phyloP scores from a whole-genome alignment of 1,140 invertebrate species.

The Caenorhabditis inopinata region DNA sequence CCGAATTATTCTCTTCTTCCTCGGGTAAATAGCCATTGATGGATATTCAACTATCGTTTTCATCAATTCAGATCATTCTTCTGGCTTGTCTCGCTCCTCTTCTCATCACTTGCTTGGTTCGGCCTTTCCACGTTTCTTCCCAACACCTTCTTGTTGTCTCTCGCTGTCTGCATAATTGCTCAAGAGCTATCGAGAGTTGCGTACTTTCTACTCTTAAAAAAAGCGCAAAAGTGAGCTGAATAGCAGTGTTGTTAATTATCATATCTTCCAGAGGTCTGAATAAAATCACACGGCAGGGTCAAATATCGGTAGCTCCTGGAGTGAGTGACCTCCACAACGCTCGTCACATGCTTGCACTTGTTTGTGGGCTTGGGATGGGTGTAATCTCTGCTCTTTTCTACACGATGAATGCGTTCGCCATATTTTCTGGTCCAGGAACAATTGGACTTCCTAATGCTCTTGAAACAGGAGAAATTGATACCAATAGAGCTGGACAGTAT shows the following conservation, averaged over 20 bases:
- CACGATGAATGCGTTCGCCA: constrained; percentile 44
- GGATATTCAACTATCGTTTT: background rate
- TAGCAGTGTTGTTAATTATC: no score
- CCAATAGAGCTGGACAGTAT: constrained; percentile 13
- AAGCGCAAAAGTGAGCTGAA: constrained; percentile 13
- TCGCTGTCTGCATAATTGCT: background rate
- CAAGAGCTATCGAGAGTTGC: constrained; percentile 26
- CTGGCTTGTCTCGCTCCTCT: constrained; percentile 46
- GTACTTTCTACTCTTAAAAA: constrained; percentile 36
- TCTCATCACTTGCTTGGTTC: constrained; percentile 40
- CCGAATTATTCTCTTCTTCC: constrained; percentile 48
- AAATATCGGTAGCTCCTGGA: background rate
- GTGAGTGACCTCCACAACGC: constrained; percentile 37
- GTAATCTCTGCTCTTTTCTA: constrained; percentile 41
- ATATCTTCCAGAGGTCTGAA: constrained; percentile 18
- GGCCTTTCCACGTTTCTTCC: background rate
- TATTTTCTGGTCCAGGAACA: constrained; percentile 22
- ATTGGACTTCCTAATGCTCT: constrained; percentile 32
- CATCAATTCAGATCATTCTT: constrained; percentile 47
- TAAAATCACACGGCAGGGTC: background rate
- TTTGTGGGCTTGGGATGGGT: constrained; percentile 40
- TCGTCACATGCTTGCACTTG: constrained; percentile 40
- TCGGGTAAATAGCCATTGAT: constrained; percentile 34
- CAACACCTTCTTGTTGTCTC: background rate
- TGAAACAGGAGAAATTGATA: background rate